Conservation (phyloP, 2,113 vertebrate genomes). For the Psittacula cyanocephala region DNA sequence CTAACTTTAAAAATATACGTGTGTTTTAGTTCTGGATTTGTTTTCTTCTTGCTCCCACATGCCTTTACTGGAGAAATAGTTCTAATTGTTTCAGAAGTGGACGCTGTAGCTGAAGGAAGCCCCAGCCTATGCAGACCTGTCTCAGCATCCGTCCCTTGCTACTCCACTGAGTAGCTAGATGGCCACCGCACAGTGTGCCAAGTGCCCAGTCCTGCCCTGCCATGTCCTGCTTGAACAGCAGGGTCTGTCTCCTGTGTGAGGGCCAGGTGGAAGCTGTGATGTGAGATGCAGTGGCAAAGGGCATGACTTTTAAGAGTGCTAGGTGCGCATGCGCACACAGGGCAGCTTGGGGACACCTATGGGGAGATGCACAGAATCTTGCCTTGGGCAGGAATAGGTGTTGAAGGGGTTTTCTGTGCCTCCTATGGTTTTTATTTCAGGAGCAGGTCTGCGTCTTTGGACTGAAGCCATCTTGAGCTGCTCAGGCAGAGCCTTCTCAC, state of each 20-base stretch:
- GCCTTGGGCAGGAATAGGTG: not conserved
- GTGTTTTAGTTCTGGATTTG: not conserved
- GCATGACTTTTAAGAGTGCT: not conserved
- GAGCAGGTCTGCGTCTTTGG: not conserved
- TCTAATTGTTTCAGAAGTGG: not conserved
- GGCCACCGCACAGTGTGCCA: not conserved
- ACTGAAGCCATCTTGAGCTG: not conserved
- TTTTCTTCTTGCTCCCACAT: not conserved
- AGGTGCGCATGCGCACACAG: accelerated
- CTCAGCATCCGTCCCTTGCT: not conserved
- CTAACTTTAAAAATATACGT: not conserved
- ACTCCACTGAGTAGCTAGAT: not conserved
- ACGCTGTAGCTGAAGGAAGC: not conserved
- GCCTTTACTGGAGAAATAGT: not conserved
- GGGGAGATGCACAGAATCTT: not conserved
- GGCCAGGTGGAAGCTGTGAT: accelerated
- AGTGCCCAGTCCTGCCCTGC: not conserved
- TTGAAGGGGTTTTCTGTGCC: not conserved
- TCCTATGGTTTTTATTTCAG: not conserved
- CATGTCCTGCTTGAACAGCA: not conserved
- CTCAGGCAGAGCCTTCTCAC: not conserved
- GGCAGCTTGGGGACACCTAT: not conserved
- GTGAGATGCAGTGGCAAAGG: not conserved
- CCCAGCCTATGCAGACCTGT: not conserved
- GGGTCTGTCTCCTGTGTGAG: not conserved